Conservation (phyloP, 2,113 vertebrate species). For the Gyps fulvus region DNA sequence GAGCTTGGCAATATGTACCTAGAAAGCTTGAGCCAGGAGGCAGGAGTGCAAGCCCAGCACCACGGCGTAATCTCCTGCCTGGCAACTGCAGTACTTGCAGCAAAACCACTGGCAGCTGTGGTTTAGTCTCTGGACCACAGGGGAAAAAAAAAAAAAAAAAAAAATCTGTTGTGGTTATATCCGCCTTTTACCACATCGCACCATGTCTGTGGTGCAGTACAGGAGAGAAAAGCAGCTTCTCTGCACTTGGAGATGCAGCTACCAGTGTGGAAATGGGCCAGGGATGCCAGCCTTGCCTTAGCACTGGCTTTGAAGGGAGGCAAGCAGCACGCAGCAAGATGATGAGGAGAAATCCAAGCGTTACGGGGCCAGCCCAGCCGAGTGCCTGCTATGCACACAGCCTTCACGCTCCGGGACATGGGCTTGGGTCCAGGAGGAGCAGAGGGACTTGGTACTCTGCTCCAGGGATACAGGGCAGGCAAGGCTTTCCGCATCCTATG, state of each 20-base stretch:
- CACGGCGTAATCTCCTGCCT: background rate
- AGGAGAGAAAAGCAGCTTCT: background rate
- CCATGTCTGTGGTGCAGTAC: background rate
- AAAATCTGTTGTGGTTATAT: background rate
- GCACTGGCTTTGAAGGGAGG: fast-evolving
- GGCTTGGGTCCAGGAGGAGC: background rate
- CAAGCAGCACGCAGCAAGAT: background rate
- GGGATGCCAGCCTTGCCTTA: background rate
- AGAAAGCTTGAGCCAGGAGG: background rate
- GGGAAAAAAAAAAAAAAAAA: background rate
- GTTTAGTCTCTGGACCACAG: background rate
- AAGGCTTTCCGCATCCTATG: fast-evolving
- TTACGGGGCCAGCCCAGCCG: fast-evolving
- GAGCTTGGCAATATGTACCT: background rate
- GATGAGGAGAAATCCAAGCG: fast-evolving
- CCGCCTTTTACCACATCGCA: background rate
- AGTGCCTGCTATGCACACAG: fast-evolving
- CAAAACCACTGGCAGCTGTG: conserved; percentile 14
- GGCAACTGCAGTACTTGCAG: background rate
- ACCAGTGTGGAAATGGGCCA: fast-evolving
- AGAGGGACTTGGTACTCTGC: background rate
- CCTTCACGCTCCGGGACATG: background rate
- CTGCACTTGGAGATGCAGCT: fast-evolving
- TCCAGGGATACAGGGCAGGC: background rate
- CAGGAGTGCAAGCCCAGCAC: background rate